These are phyloP conservation scores for Lepidocolaptes lacrymiger DNA, from an alignment of 2,797 vertebrate species.

Conservation along the genomic window DNA sequence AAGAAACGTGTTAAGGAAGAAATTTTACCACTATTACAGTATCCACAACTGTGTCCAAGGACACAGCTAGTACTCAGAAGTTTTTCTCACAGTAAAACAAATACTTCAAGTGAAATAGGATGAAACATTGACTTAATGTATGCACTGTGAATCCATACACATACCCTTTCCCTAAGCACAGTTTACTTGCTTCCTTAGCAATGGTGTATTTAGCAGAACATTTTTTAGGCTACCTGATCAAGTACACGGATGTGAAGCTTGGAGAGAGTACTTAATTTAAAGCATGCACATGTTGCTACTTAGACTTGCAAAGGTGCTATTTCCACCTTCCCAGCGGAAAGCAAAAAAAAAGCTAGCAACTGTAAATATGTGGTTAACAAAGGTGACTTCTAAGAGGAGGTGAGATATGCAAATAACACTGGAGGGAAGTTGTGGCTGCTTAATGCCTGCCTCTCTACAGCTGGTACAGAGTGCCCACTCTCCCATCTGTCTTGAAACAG, in stretches of 20 bases:
- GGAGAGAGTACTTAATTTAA: neutral
- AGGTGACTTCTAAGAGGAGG: neutral
- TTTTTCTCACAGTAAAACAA: neutral
- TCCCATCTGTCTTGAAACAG: constrained; percentile 58
- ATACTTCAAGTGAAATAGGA: neutral
- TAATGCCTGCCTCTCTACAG: constrained; percentile 32
- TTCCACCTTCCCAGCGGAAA: neutral
- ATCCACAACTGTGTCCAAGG: too few species aligned
- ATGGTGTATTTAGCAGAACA: neutral
- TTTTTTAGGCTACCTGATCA: neutral
- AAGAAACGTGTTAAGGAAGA: neutral
- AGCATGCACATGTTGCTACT: neutral
- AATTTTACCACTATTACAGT: neutral
- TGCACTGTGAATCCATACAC: neutral
- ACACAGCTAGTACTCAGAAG: neutral
- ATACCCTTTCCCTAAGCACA: neutral
- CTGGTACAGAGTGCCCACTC: constrained; percentile 52
- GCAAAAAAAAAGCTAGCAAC: neutral
- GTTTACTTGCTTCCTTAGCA: neutral
- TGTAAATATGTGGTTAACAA: neutral
- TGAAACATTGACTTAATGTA: neutral
- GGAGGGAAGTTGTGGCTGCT: constrained; percentile 26
- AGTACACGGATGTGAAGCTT: neutral
- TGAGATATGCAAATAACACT: constrained; percentile 20
- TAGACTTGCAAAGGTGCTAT: neutral